phyloP scores from a whole-genome alignment of 1,140 invertebrate species.

The Dendroctonus ponderosae region DNA sequence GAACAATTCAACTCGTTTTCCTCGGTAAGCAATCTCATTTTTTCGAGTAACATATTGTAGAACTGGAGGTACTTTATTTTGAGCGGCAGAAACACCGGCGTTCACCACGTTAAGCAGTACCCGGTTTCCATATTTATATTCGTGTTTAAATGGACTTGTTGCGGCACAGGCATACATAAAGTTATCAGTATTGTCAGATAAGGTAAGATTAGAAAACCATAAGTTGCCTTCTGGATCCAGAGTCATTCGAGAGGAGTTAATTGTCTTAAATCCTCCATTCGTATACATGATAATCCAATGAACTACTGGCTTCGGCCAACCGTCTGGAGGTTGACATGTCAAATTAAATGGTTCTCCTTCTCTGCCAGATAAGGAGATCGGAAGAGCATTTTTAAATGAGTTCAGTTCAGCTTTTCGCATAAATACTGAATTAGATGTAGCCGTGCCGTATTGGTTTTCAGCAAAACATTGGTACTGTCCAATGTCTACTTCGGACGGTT shows the following conservation, averaged over 20 bases:
- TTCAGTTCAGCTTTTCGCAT: slow-evolving; percentile 93
- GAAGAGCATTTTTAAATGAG: slow-evolving; percentile 77
- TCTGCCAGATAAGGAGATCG: slow-evolving; percentile 63
- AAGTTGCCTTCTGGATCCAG: slow-evolving; percentile 90
- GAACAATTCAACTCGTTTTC: slow-evolving; percentile 77
- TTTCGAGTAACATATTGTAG: slow-evolving; percentile 82
- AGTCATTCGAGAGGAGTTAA: slow-evolving; percentile 91
- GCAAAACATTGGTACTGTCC: slow-evolving; percentile 98
- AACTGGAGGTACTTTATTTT: slow-evolving; percentile 74
- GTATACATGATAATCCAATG: slow-evolving; percentile 88
- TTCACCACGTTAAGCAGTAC: slow-evolving; percentile 75
- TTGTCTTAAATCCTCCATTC: slow-evolving; percentile 76
- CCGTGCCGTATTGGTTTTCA: slow-evolving; percentile 89
- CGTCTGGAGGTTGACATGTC: slow-evolving; percentile 86
- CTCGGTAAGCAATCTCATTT: slow-evolving; percentile 79
- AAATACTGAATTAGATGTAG: slow-evolving; percentile 92
- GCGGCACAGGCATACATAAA: slow-evolving; percentile 88
- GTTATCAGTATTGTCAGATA: slow-evolving; percentile 75
- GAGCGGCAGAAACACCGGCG: slow-evolving; percentile 69
- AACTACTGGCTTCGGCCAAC: slow-evolving; percentile 90
- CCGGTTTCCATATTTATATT: slow-evolving; percentile 88
- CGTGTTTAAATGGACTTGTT: slow-evolving; percentile 80
- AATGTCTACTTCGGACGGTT: slow-evolving; percentile 86
- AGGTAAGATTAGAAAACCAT: slow-evolving; percentile 92
- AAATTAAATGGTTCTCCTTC: slow-evolving; percentile 88